Evolutionary conservation across 2,888 invertebrate genomes (phyloP).

Genomic region (Trachelus stipa): DNA sequence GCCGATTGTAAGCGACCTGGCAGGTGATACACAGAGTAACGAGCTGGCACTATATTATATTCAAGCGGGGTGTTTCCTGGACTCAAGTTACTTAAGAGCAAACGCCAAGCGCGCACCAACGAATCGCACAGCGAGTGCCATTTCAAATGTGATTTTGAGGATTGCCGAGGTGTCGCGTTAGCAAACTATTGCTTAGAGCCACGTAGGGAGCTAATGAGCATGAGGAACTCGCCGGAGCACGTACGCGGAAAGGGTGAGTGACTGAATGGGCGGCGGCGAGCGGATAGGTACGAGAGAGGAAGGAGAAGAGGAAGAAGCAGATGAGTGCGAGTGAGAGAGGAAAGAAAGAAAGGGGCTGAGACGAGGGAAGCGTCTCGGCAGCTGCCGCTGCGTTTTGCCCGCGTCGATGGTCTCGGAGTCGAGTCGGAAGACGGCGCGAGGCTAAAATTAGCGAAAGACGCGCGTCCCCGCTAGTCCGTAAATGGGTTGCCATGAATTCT

Average conservation of each 20-base stretch:
- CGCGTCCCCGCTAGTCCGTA: constrained; percentile 46
- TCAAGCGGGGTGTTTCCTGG: constrained; percentile 15
- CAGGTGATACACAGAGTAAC: no score
- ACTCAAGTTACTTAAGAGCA: constrained; percentile 24
- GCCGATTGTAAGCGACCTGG: no score
- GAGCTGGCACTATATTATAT: no score
- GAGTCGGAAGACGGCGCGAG: constrained; percentile 33
- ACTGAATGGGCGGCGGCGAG: constrained; percentile 14
- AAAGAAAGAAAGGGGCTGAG: background rate
- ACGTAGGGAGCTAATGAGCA: no score
- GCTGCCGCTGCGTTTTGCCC: constrained; percentile 12
- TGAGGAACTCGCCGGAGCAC: no score
- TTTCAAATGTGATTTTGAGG: no score
- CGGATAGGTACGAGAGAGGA: background rate
- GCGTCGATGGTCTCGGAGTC: constrained; percentile 9
- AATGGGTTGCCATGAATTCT: constrained; percentile 28
- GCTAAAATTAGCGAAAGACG: constrained; percentile 55
- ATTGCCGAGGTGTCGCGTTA: no score
- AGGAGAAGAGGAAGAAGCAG: no score
- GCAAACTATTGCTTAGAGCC: no score
- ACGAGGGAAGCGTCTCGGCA: background rate
- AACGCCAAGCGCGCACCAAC: background rate
- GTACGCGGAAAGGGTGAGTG: constrained; percentile 8
- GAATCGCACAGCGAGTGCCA: no score
- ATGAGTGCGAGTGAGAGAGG: no score